Evolutionary conservation across 2,888 invertebrate species (phyloP), one percentile per base, ranked within the genome.

Genomic region (Pseudanteris insignis): DNA sequence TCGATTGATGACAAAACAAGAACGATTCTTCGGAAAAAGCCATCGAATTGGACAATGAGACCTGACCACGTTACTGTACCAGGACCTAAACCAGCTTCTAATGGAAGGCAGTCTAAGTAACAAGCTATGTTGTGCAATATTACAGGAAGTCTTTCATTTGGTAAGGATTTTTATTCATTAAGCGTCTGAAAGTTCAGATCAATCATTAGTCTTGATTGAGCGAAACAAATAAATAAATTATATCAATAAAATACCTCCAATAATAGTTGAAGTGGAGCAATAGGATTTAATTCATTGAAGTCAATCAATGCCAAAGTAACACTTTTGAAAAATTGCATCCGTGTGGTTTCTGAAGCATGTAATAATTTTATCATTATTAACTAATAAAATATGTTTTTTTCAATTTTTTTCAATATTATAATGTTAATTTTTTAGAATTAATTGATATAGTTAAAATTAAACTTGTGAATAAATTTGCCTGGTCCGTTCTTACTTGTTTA

Each of bases 281-380:
- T 91, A 1, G 96, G 95, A 77, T 94, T 96, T 50, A 99, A 81
- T 80, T 99, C 98, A 74, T 90, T 91, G 82, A 99, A 99, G 81
- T 99, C 99, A 12, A 94, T 87, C 67, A 99, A 84, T 1, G 97
- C 93, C 72, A 92, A 89, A 0, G 95, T 92, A 60, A 99, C 91
- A 71, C 95, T 96, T 78, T 91, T 92, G 84, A 97, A 96, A 77
- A 97, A 95, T 78, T 91, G 89, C 67, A 88, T 86, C 7, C 92
- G 86, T 32, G 87, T 85, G 62, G 85, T 84, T 70, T 89, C 90
- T 88, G 24, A 21, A 57, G n/a, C n/a, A n/a, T n/a, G n/a, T n/a
- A n/a, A n/a, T n/a, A n/a, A n/a, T n/a, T n/a, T n/a, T n/a, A n/a
- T n/a, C n/a, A n/a, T n/a, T n/a, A n/a, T n/a, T n/a, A n/a, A n/a